A percentile compares a stretch with the other conserved stretches of the same genome.
Conservation (phyloP, 1,140 invertebrate species). For the Zaprionus africanus region DNA sequence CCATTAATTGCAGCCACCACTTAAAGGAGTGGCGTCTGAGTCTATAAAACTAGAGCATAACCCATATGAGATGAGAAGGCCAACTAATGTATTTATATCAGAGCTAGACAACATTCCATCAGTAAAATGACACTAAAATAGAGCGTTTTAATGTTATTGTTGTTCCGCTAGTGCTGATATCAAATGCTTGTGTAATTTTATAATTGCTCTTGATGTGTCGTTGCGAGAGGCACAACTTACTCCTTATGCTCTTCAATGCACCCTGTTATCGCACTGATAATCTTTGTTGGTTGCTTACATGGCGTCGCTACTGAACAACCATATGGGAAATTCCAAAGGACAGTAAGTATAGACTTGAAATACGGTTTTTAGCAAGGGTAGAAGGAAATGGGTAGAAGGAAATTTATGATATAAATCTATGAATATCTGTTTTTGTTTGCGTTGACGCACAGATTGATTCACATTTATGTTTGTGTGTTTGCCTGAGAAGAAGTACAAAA, state of each 20-base stretch:
- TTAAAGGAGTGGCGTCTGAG: background rate
- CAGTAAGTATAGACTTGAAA: no score
- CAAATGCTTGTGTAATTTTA: conserved; percentile 73
- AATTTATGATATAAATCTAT: no score
- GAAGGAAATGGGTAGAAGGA: no score
- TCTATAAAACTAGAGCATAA: background rate
- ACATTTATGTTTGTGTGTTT: no score
- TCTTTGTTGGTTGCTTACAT: conserved; percentile 24
- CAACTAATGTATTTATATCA: background rate
- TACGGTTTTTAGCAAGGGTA: no score
- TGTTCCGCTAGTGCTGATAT: conserved; percentile 63
- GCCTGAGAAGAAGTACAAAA: background rate
- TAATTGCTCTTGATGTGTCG: conserved; percentile 41
- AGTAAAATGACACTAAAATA: conserved; percentile 49
- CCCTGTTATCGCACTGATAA: conserved; percentile 5
- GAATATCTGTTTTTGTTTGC: no score
- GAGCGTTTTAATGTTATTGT: conserved; percentile 9
- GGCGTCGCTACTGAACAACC: conserved; percentile 61
- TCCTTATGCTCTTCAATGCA: background rate
- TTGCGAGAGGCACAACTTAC: background rate
- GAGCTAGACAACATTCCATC: conserved; percentile 44
- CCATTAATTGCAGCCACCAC: background rate
- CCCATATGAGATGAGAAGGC: conserved; percentile 36
- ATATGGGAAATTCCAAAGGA: conserved; percentile 37
- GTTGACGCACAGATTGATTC: no score